Evolutionary conservation across 2,113 vertebrate species (phyloP).

Genomic region (Melanerpes aurifrons): DNA sequence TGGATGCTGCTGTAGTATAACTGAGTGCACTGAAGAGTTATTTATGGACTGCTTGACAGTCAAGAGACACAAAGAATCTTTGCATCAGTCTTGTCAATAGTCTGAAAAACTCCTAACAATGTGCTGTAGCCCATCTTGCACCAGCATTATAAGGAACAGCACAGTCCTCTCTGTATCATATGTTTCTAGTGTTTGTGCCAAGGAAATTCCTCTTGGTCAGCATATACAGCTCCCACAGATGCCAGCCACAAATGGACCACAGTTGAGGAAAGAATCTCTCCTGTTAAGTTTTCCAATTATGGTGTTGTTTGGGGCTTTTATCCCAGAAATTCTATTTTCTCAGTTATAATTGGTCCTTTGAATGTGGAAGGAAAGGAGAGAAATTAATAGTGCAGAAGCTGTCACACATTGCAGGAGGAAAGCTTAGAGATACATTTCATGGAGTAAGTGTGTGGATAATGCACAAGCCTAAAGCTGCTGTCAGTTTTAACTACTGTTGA

Average conservation of each 20-base stretch:
- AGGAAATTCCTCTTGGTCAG: not conserved
- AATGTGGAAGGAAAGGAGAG: not conserved
- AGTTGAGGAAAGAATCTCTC: not conserved
- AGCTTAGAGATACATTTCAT: not conserved
- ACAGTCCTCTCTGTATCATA: not conserved
- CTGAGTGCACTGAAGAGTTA: not conserved
- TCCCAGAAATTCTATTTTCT: not conserved
- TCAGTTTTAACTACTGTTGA: not conserved
- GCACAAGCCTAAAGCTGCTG: not conserved
- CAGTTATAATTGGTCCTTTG: not conserved
- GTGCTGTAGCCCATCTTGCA: not conserved
- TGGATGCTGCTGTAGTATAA: not conserved
- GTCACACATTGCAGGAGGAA: not conserved
- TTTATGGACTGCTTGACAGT: not conserved
- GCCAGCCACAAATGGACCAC: not conserved
- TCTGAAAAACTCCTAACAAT: not conserved
- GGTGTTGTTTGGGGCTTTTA: not conserved
- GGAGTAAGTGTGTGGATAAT: not conserved
- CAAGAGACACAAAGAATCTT: conserved; percentile 2
- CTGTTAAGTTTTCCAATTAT: not conserved
- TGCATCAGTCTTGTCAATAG: not conserved
- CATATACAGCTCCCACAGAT: not conserved
- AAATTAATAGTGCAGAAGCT: not conserved
- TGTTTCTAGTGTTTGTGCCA: not conserved
- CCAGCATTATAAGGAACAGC: not conserved